Conservation (phyloP, 2,113 vertebrate genomes). For the Microcebus lehilahytsara region DNA sequence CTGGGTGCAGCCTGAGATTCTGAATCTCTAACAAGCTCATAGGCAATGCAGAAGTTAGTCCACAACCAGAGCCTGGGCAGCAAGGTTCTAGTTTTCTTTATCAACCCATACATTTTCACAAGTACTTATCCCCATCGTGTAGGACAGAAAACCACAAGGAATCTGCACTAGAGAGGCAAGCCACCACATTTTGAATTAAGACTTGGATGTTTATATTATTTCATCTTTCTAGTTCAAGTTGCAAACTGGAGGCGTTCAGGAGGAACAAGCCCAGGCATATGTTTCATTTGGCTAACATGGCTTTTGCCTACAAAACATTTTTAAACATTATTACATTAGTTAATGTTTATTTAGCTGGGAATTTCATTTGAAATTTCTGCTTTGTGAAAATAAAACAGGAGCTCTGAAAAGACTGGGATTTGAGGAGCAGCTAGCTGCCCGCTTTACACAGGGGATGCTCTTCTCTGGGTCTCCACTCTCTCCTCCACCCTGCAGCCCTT, state of each 20-base stretch:
- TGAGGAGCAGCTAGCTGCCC: not conserved
- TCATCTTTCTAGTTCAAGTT: not conserved
- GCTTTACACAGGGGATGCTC: not conserved
- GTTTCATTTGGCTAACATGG: not conserved
- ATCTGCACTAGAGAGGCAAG: not conserved
- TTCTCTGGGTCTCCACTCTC: not conserved
- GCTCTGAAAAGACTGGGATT: not conserved
- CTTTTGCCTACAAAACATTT: not conserved
- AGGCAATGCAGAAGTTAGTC: too few relatives aligned
- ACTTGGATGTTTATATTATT: not conserved
- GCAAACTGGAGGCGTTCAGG: not conserved
- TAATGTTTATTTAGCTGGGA: not conserved
- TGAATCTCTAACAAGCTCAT: not conserved
- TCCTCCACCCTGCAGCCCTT: fast-evolving
- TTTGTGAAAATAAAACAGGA: not conserved
- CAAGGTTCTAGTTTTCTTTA: not conserved
- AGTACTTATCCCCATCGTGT: not conserved
- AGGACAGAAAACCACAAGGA: not conserved
- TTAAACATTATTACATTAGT: not conserved
- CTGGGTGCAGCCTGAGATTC: not conserved
- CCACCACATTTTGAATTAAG: not conserved
- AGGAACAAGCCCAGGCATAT: not conserved
- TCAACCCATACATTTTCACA: not conserved
- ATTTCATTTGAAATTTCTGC: not conserved
- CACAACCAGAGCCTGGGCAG: not conserved